Evolutionary conservation across 2,888 invertebrate species (phyloP), one percentile per base, ranked within the genome.

Genomic region (Keiferia lycopersicella): DNA sequence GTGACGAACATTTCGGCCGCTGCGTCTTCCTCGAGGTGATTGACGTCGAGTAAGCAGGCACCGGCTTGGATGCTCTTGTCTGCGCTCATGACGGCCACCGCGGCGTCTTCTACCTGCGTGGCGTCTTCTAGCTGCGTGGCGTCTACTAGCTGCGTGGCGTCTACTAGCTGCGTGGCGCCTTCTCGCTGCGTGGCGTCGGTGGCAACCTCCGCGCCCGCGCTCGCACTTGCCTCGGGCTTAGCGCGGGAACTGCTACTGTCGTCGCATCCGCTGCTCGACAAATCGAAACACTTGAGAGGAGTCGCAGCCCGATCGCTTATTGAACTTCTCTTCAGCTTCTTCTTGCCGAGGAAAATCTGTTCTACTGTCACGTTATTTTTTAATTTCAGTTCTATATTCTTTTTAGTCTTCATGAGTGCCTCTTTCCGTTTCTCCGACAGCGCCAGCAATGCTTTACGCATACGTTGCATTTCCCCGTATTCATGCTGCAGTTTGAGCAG

Each of bases 401-500:
- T 89, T 69, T 89, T 91, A 0, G 91, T 91, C 73, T 86, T 89
- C 80, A 90, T 83, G 60, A 91, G 85, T 26, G 86, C 88, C 7
- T 83, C 73, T 77, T 90, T 90, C 0, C 91, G 80, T 67, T 85
- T 88, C 45, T 91, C 90, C 0, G 90, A 88, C 60, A 89, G 80
- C 3, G 88, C 79, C 34, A 91, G 76, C 16, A 91, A 72, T 6
- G 90, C 87, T 71, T 88, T 90, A 4, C 90, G 83, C 88, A 91
- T 91, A 73, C 93, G 90, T 74, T 93, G 93, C 89, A 95, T 94
- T 81, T 95, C 94, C 59, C 94, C 94, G 78, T 94, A 94, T 74
- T 95, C 94, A 76, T 94, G 94, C 66, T 95, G 93, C 39, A 95
- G 82, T 75, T 94, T 94, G 50, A 94, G 81, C 63, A 95, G 80